Evolutionary conservation across 2,113 vertebrate species (phyloP).

Genomic region (Lepus europaeus): DNA sequence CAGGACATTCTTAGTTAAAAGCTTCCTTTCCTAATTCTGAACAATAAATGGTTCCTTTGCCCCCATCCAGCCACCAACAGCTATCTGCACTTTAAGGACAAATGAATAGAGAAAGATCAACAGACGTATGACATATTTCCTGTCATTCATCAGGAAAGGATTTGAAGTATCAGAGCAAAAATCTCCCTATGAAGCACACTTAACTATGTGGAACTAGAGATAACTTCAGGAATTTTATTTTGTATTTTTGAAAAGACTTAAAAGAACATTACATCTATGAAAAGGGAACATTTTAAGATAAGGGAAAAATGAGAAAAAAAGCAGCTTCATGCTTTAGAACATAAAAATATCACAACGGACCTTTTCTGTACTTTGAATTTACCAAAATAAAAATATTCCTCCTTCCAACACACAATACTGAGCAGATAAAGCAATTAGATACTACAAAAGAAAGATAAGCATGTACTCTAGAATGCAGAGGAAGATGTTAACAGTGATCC

Average conservation of each 20-base stretch:
- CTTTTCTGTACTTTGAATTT: constrained; percentile 53
- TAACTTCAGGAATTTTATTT: constrained; percentile 66
- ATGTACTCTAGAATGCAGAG: neutral
- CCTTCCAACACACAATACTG: neutral
- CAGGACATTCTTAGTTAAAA: constrained; percentile 25
- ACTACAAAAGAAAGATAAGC: neutral
- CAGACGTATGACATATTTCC: constrained; percentile 46
- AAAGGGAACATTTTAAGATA: constrained; percentile 45
- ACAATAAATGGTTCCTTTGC: constrained; percentile 38
- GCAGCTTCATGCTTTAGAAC: constrained; percentile 25
- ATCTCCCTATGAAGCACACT: constrained; percentile 66
- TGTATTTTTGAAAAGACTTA: constrained; percentile 70
- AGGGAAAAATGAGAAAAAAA: constrained; percentile 46
- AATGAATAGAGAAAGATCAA: constrained; percentile 67
- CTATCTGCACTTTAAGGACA: constrained; percentile 41
- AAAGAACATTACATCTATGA: constrained; percentile 12
- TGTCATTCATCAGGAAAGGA: constrained; percentile 74
- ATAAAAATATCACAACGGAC: constrained; percentile 55
- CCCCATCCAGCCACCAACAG: neutral
- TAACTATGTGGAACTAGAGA: constrained; percentile 32
- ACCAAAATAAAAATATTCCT: constrained; percentile 59
- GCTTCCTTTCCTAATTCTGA: constrained; percentile 38
- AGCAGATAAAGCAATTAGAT: neutral
- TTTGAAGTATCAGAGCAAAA: constrained; percentile 71
- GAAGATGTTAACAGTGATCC: neutral